These are phyloP conservation scores for Tragelaphus eurycerus DNA, from an alignment of 2,797 vertebrate species.

Conservation along the genomic window DNA sequence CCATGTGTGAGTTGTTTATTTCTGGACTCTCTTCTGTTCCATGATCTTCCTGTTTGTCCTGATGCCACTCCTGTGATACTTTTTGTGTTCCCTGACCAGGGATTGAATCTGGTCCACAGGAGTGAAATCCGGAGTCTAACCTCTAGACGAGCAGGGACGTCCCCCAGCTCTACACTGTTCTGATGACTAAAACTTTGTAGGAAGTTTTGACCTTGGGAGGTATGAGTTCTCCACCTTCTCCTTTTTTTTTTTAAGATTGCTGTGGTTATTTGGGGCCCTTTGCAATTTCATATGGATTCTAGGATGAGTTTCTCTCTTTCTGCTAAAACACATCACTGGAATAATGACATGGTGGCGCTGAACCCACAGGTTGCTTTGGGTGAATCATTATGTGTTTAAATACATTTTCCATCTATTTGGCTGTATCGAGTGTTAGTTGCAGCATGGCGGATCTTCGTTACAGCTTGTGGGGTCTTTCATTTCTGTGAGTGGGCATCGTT, in stretches of 20 bases:
- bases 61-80: neutral
- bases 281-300: neutral
- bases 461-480: neutral
- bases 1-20: neutral
- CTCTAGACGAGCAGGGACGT: neutral
- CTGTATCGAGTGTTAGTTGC: neutral
- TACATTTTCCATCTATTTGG: neutral
- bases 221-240: neutral
- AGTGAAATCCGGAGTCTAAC: neutral
- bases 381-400: neutral
- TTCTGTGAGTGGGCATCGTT: neutral
- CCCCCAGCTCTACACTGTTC: neutral
- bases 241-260: neutral
- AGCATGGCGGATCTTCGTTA: neutral
- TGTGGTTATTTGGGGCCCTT: neutral
- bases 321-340: neutral
- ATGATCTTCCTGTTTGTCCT: neutral
- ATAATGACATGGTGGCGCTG: neutral
- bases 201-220: neutral
- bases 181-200: neutral
- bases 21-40: neutral
- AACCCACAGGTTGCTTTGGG: neutral
- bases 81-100: neutral
- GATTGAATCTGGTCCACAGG: rapidly evolving
- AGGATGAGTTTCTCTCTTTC: neutral